Conservation (phyloP, 2,888 invertebrate species). For the Cheilosia pagana region DNA sequence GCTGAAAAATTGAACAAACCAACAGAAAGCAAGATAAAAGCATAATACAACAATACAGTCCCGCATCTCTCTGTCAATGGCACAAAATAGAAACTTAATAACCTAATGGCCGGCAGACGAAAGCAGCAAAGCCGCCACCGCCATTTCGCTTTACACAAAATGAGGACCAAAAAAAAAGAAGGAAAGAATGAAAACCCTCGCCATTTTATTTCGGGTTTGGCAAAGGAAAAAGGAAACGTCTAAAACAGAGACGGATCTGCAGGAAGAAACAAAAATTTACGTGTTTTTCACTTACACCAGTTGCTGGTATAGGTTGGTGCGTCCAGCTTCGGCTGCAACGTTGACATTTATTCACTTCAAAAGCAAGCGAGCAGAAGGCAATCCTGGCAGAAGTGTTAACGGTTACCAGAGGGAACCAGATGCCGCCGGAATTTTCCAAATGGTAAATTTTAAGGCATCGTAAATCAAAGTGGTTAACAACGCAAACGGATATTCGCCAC, state of each 20-base stretch:
- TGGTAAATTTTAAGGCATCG: constrained; percentile 70
- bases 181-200: no score
- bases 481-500: constrained; percentile 66
- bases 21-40: background rate
- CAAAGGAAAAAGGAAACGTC: background rate
- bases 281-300: background rate
- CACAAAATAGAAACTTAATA: constrained; percentile 52
- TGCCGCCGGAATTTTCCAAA: constrained; percentile 71
- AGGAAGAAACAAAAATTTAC: background rate
- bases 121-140: constrained; percentile 6
- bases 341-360: constrained; percentile 67
- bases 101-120: constrained; percentile 41
- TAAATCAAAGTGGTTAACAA: constrained; percentile 72
- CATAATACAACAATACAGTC: background rate
- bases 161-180: background rate
- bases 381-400: constrained; percentile 39
- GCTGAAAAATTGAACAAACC: background rate
- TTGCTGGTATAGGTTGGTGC: constrained; percentile 5
- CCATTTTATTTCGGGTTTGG: background rate
- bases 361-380: constrained; percentile 43
- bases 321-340: constrained; percentile 40
- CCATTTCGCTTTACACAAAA: constrained; percentile 6
- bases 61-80: constrained; percentile 24
- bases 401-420: constrained; percentile 55
- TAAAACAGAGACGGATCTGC: background rate